Conservation (phyloP, 1,140 invertebrate genomes). For the Drosophila azteca region DNA sequence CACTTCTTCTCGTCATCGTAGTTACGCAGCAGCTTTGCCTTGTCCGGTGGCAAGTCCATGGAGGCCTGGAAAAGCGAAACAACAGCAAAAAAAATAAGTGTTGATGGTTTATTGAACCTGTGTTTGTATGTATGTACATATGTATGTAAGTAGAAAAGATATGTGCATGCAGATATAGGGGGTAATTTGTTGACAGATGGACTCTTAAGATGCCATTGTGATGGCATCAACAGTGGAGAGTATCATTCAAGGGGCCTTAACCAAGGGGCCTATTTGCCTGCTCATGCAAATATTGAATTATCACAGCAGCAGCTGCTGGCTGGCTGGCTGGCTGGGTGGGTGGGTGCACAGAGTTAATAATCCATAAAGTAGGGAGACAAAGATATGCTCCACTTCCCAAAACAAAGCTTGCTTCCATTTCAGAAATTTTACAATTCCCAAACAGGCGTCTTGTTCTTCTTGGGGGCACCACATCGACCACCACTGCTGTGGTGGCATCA, state of each 20-base stretch:
- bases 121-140: neutral
- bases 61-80: slow-evolving; percentile 89
- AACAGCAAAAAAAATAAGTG: slow-evolving; percentile 36
- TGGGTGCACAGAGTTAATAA: slow-evolving; percentile 7
- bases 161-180: neutral
- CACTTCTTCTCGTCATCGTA: slow-evolving; percentile 99
- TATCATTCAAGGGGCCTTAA: slow-evolving; percentile 19
- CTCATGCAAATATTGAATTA: slow-evolving; percentile 41
- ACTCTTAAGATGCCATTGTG: slow-evolving; percentile 17
- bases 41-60: slow-evolving; percentile 99
- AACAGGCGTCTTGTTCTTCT: neutral
- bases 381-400: slow-evolving; percentile 16
- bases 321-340: neutral
- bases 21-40: slow-evolving; percentile 97
- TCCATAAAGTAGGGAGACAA: slow-evolving; percentile 9
- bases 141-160: neutral
- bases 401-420: neutral
- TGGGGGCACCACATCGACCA: no score
- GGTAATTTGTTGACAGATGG: neutral
- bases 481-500: neutral
- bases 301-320: slow-evolving; percentile 5
- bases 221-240: slow-evolving; percentile 10
- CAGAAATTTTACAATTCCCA: neutral
- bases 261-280: slow-evolving; percentile 15
- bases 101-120: slow-evolving; percentile 14